Evolutionary conservation across 2,113 vertebrate genomes (phyloP).

Genomic region (Platycercus adscitus): DNA sequence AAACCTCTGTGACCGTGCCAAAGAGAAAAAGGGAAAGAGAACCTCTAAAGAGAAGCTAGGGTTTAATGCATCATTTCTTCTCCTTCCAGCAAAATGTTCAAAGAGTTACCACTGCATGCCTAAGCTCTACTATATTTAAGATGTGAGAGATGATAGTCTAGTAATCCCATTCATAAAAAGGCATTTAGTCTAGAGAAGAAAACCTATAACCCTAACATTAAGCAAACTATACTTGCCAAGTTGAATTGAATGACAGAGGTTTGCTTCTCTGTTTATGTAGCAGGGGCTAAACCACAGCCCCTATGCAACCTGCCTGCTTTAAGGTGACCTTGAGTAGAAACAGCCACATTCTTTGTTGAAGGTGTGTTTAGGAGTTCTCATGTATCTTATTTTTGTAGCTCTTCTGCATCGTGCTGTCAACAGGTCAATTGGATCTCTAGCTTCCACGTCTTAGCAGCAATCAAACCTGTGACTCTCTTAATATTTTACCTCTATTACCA

Average conservation of each 20-base stretch:
- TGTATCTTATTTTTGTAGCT: background rate
- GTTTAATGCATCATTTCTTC: background rate
- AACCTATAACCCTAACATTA: background rate
- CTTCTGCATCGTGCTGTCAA: background rate
- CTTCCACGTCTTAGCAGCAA: background rate
- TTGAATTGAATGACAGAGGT: background rate
- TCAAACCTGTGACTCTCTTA: background rate
- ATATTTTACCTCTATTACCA: background rate
- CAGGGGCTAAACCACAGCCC: background rate
- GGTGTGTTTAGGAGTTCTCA: background rate
- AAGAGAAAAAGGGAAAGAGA: background rate
- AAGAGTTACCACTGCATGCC: background rate
- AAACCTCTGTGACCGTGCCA: background rate
- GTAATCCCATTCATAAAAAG: background rate
- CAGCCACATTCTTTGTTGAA: rapidly evolving
- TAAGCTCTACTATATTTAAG: background rate
- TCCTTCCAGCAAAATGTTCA: background rate
- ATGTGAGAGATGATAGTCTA: background rate
- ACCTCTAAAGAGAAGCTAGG: background rate
- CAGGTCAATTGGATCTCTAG: background rate
- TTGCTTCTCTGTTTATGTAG: background rate
- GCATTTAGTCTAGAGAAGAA: background rate
- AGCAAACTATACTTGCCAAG: background rate
- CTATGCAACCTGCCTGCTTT: background rate
- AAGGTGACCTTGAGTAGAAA: background rate